These are phyloP conservation scores for Euphydryas editha DNA, from an alignment of 2,888 invertebrate genomes.

Conservation along the genomic window DNA sequence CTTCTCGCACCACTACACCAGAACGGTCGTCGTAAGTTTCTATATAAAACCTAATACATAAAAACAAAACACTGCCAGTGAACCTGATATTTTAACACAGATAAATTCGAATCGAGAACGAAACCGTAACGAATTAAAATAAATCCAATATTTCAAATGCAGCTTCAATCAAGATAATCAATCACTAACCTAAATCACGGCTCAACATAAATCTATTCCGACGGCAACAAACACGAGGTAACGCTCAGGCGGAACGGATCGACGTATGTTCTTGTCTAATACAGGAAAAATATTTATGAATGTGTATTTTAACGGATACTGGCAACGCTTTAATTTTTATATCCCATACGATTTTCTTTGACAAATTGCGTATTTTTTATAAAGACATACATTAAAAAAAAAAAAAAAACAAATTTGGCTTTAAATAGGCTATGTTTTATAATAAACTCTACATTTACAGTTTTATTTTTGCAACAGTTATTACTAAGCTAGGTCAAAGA, in stretches of 20 bases:
- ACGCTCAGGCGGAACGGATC: background rate
- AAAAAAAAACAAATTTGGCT: too few species aligned
- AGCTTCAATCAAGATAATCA: constrained; percentile 11
- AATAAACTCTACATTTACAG: too few species aligned
- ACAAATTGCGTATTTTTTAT: too few species aligned
- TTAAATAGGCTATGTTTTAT: too few species aligned
- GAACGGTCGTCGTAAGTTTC: too few species aligned
- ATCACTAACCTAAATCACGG: constrained; percentile 9
- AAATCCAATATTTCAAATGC: constrained; percentile 25
- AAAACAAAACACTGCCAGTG: background rate
- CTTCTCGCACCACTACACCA: too few species aligned
- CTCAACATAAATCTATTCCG: constrained; percentile 4
- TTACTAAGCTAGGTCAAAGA: too few species aligned
- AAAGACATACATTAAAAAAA: too few species aligned
- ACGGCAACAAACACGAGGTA: constrained; percentile 12
- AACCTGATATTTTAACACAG: background rate
- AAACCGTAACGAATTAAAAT: constrained; percentile 20
- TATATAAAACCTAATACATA: background rate
- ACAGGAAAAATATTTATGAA: background rate
- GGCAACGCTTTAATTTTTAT: background rate
- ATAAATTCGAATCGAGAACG: background rate
- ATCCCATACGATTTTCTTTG: too few species aligned
- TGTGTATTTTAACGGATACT: background rate
- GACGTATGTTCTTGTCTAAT: background rate
- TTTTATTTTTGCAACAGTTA: too few species aligned